Evolutionary conservation across 2,888 invertebrate species (phyloP).

Genomic region (Pyrocoelia pectoralis): DNA sequence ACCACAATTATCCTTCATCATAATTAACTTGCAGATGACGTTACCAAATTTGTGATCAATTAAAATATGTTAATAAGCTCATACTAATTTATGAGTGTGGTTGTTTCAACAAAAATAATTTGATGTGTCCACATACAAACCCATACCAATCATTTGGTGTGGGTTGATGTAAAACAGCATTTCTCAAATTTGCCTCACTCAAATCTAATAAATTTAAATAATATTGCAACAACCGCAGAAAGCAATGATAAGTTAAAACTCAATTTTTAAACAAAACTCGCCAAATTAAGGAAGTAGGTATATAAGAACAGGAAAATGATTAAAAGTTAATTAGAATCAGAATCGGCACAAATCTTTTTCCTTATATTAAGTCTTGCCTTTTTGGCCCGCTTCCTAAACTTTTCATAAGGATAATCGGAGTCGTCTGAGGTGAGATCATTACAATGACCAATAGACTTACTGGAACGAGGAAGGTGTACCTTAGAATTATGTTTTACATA

Average conservation of each 20-base stretch:
- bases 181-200: no score
- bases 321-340: constrained; percentile 66
- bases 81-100: no score
- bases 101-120: no score
- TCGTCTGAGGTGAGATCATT: constrained; percentile 52
- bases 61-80: no score
- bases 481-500: constrained; percentile 41
- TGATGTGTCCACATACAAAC: no score
- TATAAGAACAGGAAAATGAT: background rate
- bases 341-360: constrained; percentile 68
- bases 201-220: no score
- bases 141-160: no score
- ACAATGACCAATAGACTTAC: constrained; percentile 40
- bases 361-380: constrained; percentile 70
- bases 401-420: constrained; percentile 62
- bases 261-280: background rate
- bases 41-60: no score
- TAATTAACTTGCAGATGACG: no score
- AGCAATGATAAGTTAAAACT: background rate
- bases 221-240: background rate
- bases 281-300: background rate
- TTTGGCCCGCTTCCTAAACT: constrained; percentile 67
- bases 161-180: no score
- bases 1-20: no score
- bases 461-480: constrained; percentile 47